Conservation (phyloP, 2,888 invertebrate species). For the Synanthedon andrenaeformis region DNA sequence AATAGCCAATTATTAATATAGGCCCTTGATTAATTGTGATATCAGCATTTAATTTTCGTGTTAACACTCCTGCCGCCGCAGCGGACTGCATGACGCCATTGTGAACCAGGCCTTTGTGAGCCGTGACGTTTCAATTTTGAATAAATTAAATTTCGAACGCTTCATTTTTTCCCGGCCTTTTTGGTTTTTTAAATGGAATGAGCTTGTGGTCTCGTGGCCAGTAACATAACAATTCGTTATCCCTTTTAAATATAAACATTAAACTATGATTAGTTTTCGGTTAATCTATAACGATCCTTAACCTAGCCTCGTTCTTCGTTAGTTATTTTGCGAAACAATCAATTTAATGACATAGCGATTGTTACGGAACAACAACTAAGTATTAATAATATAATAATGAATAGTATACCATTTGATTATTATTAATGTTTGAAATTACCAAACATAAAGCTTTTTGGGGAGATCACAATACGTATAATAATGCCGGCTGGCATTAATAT, state of each 20-base stretch:
- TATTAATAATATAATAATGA: too few species aligned
- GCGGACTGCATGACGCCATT: slow-evolving; percentile 54
- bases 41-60: slow-evolving; percentile 71
- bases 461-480: too few species aligned
- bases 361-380: too few species aligned
- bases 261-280: slow-evolving; percentile 43
- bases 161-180: slow-evolving; percentile 57
- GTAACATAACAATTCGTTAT: slow-evolving; percentile 57
- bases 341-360: too few species aligned
- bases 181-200: slow-evolving; percentile 42
- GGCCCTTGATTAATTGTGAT: slow-evolving; percentile 70
- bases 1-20: slow-evolving; percentile 71
- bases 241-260: slow-evolving; percentile 20
- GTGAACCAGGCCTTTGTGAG: slow-evolving; percentile 57
- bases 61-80: slow-evolving; percentile 53
- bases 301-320: too few species aligned
- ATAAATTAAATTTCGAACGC: slow-evolving; percentile 71
- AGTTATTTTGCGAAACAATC: too few species aligned
- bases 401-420: too few species aligned
- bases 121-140: slow-evolving; percentile 71
- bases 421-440: too few species aligned
- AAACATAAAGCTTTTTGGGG: too few species aligned
- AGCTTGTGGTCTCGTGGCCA: slow-evolving; percentile 54
- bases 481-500: too few species aligned
- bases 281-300: slow-evolving; percentile 6